Percentiles rank a stretch among this genome's conserved stretches.
phyloP scores from a whole-genome alignment of 2,797 vertebrate genomes.

The Lindbergichthys nudifrons region DNA sequence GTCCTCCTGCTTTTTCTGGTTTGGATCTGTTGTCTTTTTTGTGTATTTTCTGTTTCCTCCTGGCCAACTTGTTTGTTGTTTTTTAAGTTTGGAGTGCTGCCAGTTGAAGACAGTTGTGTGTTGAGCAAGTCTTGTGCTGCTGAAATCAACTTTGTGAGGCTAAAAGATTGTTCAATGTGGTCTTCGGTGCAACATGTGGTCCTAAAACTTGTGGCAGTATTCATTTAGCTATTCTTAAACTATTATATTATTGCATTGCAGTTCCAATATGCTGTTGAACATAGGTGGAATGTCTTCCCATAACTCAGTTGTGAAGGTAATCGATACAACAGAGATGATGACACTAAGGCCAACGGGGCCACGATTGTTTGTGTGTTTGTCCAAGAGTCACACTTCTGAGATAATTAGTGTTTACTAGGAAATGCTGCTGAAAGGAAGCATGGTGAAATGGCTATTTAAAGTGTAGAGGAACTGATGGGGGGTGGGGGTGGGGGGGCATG shows the following conservation, averaged over 20 bases:
- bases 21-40: conserved; percentile 64
- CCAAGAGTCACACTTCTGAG: conserved; percentile 76
- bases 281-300: conserved; percentile 11
- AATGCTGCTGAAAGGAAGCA: conserved; percentile 78
- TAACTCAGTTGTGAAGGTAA: conserved; percentile 31
- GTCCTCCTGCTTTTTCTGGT: conserved; percentile 51
- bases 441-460: conserved; percentile 81
- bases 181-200: neutral
- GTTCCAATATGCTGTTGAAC: neutral
- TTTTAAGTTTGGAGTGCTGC: conserved; percentile 36
- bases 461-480: conserved; percentile 77
- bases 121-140: conserved; percentile 34
- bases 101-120: conserved; percentile 48
- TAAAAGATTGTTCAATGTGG: neutral
- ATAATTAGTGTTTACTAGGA: conserved; percentile 80
- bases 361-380: conserved; percentile 78
- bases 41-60: conserved; percentile 34
- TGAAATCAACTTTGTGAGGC: conserved; percentile 33
- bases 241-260: neutral
- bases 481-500: conserved; percentile 49
- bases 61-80: conserved; percentile 30
- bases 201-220: neutral
- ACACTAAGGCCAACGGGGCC: conserved; percentile 35
- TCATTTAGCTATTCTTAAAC: neutral
- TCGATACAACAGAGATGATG: conserved; percentile 44